Conservation (phyloP, 2,113 vertebrate genomes). For the Saiga tatarica region DNA sequence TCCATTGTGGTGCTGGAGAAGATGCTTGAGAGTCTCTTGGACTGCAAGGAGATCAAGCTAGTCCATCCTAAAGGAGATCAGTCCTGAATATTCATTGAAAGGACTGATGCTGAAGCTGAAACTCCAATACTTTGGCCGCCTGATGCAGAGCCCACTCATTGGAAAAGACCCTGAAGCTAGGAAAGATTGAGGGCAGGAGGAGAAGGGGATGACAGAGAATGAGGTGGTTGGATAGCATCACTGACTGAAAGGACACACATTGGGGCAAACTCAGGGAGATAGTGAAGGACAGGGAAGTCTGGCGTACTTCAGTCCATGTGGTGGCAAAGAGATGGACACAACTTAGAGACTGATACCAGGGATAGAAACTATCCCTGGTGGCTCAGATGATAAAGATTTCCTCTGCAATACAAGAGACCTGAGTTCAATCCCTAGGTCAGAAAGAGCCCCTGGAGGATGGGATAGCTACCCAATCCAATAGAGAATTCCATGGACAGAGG, state of each 20-base stretch:
- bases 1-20: neutral
- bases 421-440: neutral
- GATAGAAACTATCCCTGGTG: neutral
- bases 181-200: neutral
- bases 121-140: neutral
- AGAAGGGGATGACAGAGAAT: neutral
- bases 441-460: neutral
- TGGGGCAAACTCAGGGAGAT: neutral
- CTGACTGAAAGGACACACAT: neutral
- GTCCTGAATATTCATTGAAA: neutral
- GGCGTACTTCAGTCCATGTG: neutral
- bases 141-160: neutral
- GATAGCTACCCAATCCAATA: neutral
- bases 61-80: neutral
- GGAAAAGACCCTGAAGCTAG: neutral
- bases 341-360: neutral
- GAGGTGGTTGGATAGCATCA: neutral
- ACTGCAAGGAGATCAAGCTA: neutral
- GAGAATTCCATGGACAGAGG: neutral
- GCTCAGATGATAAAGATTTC: neutral
- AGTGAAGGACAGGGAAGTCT: neutral
- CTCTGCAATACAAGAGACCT: neutral
- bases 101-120: neutral
- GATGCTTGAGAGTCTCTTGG: neutral
- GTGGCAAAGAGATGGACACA: neutral